Base-by-base conservation (phyloP, 2,797 vertebrate species). In the Coregonus suidteri region DNA sequence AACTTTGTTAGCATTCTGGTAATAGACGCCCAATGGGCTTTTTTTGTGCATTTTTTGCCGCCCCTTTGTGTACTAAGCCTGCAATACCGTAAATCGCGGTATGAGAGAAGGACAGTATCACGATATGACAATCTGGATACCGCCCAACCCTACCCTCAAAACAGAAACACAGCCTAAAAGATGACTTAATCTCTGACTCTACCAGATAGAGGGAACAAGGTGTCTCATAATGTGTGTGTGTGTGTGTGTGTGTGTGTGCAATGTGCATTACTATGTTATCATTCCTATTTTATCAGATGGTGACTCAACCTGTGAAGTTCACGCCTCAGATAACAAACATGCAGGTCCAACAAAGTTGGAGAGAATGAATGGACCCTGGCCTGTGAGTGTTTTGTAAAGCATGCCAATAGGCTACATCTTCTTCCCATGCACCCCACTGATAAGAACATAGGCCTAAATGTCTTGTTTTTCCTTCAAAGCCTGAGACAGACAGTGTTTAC, bases 201-300 rank as follows among this genome's bases (percentile, higher is more conserved):
- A 53, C 25, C 52, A 18, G 6, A 16, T 72, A 72, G 6, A 52
- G 0, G 30, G 25, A 72, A 72, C 25, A 31, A 16, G 71, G 51
- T 15, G 5, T 52, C 4, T 71, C 30, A 20, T 67, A 34, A 30
- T 30, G 6, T 30, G 13, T 3, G 69, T 25, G 35, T 51, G 31
- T 34, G 31, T 34, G 25, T 25, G 25, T 25, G 25, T 25, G 25
- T 25, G 25, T 25, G 25, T 25, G 25, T 25, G 25, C 25, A 25
- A 25, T 25, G 35, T 70, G 7, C 11, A 25, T 71, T 20, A n/a
- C 7, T 20, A 20, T 41, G 37, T 20, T 62, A 62, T 62, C 56
- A 62, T 71, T 51, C 7, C 6, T 7, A 25, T 52, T 20, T 71
- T 30, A 71, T 71, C 70, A 71, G 51, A 71, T 71, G 20, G 66